Conservation (phyloP, 1,140 invertebrate genomes). For the Hylaeus volcanicus region DNA sequence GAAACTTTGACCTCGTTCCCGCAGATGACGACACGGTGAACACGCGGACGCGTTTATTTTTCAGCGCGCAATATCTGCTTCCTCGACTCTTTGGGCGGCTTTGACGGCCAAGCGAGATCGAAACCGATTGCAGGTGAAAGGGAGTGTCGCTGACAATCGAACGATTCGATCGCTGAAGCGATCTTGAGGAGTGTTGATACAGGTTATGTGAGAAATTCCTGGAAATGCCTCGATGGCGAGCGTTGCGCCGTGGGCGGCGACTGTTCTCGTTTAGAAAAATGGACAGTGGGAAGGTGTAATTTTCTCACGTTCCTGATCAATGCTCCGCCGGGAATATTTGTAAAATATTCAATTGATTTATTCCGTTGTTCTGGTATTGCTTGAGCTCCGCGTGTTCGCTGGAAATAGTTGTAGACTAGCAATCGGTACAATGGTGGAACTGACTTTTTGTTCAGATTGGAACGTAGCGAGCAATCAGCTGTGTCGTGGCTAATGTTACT, state of each 20-base stretch:
- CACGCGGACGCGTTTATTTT: constrained; percentile 8
- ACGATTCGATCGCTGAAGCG: not conserved
- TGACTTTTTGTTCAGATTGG: too few relatives aligned
- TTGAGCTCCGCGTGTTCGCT: too few relatives aligned
- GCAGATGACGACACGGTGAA: constrained; percentile 26
- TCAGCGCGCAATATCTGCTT: constrained; percentile 10
- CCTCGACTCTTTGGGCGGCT: not conserved
- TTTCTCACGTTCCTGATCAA: constrained; percentile 26
- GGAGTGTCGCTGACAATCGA: constrained; percentile 28
- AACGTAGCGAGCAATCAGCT: too few relatives aligned
- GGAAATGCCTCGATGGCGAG: constrained; percentile 4
- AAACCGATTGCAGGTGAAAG: constrained; percentile 32
- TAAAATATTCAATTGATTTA: not conserved
- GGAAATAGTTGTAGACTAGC: too few relatives aligned
- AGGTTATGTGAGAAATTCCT: not conserved
- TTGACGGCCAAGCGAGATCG: constrained; percentile 39
- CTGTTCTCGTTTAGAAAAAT: constrained; percentile 13
- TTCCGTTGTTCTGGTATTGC: too few relatives aligned
- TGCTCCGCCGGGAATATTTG: constrained; percentile 6
- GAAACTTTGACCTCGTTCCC: constrained; percentile 18
- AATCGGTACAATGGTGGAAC: too few relatives aligned
- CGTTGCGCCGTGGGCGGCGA: constrained; percentile 18
- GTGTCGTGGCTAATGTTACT: too few relatives aligned
- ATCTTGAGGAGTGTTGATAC: constrained; percentile 3
- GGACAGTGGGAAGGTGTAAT: constrained; percentile 2